Evolutionary conservation across 53 echinoderm and acorn worm genomes (phyloP).

Genomic region (Luidia sarsii): DNA sequence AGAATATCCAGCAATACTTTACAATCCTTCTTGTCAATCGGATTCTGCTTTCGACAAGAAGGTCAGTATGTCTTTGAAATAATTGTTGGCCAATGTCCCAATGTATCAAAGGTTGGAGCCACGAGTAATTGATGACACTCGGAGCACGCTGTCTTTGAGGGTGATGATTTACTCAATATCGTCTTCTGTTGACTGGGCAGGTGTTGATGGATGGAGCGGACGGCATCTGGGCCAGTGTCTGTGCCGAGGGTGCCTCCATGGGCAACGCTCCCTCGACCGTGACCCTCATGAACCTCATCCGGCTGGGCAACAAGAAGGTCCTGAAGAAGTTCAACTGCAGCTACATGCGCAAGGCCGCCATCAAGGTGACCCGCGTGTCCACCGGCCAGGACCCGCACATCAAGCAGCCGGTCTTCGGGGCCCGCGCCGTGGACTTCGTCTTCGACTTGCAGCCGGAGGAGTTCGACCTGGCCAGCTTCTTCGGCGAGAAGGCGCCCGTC

Average conservation of each 20-base stretch:
- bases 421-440: conserved; percentile 40
- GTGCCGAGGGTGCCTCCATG: conserved; percentile 40
- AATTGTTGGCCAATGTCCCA: too few species aligned
- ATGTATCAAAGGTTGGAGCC: neutral
- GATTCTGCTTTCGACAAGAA: too few species aligned
- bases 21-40: too few species aligned
- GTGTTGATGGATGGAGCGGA: conserved; percentile 44
- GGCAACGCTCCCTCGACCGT: conserved; percentile 56
- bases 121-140: neutral
- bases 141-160: neutral
- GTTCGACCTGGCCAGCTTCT: conserved; percentile 25
- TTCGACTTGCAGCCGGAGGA: conserved; percentile 22
- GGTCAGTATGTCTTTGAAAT: too few species aligned
- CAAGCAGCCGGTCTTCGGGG: conserved; percentile 59
- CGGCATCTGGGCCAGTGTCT: conserved; percentile 66
- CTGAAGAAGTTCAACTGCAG: conserved; percentile 55
- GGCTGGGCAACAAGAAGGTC: too few species aligned
- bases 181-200: neutral
- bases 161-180: too few species aligned
- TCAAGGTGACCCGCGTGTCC: conserved; percentile 53
- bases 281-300: conserved; percentile 63
- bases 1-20: too few species aligned
- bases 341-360: conserved; percentile 63
- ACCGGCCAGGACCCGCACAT: conserved; percentile 55
- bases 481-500: conserved; percentile 51